Base-by-base conservation (phyloP, 2,113 vertebrate species). In the human region DNA sequence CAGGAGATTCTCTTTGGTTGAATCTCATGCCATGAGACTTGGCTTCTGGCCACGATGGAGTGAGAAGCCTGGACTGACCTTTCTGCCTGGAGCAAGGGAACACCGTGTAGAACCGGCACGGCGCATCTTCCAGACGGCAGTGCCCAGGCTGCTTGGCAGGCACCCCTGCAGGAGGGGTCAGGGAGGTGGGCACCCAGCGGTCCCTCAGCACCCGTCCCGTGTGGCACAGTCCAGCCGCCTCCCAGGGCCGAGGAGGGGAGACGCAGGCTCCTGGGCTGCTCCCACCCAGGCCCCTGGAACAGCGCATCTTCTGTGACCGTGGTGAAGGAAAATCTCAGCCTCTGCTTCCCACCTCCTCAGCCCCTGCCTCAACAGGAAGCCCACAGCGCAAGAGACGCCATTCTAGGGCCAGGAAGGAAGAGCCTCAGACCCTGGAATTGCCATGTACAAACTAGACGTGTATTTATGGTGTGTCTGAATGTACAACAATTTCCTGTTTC, bases 291-390 rank as follows among this genome's bases (percentile, higher is more conserved):
- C 13, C 5, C 11, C 25, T 43, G 17, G 12, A 13, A 18, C 10
- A 17, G 2, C 14, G 1, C 43, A 20, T 9, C 45, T 20, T 1
- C 30, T 1, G 0, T 1, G 0, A 6, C 2, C 35, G 0, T 0
- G 9, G 7, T 3, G 2, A 27, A 16, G 20, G 50, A 2, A 17
- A 25, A 22, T 1, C 5, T 0, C 48, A 2, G 2, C 79, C 4
- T 25, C 40, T 0, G 40, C 76, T 14, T 38, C 35, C 17, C 0
- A 4, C 18, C 30, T 25, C 13, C 17, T 6, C 30, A 12, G 84
- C 0, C 5, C 50, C 6, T 8, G 6, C 11, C 4, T 20, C 23
- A 1, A 2, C 35, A 0, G 32, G 9, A 18, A 10, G 40, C 13
- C 40, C 40, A 6, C 9, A 9, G 40, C 45, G 14, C 1, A 0